Conservation (phyloP, 1,140 invertebrate species). For the Lordiphosa collinella region DNA sequence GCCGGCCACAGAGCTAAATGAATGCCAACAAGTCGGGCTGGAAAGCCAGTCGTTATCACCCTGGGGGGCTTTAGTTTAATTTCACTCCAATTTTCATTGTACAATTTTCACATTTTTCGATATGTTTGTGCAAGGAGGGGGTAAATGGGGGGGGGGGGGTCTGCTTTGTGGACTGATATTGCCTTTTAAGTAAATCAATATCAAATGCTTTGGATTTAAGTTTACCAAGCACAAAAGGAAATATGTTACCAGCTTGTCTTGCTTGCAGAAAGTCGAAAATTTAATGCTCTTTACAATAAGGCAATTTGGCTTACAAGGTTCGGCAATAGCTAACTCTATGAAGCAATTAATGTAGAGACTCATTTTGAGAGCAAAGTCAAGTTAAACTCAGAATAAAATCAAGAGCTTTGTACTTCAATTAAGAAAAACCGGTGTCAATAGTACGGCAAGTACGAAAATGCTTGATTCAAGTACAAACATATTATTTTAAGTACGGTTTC, state of each 20-base stretch:
- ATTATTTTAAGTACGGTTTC: too few species aligned
- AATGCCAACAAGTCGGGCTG: conserved; percentile 68
- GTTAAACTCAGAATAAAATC: too few species aligned
- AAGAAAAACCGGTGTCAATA: too few species aligned
- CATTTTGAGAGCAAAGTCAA: too few species aligned
- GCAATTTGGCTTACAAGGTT: too few species aligned
- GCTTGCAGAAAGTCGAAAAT: neutral
- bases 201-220: conserved; percentile 70
- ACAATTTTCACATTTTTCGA: conserved; percentile 74
- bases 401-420: too few species aligned
- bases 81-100: conserved; percentile 74
- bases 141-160: conserved; percentile 12
- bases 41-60: conserved; percentile 59
- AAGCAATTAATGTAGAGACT: too few species aligned
- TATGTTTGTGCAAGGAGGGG: conserved; percentile 30
- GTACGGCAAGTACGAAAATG: too few species aligned
- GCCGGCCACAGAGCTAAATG: conserved; percentile 58
- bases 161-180: conserved; percentile 66
- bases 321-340: too few species aligned
- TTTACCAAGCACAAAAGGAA: conserved; percentile 47
- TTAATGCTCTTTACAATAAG: too few species aligned
- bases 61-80: conserved; percentile 72
- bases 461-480: too few species aligned
- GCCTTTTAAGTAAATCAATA: conserved; percentile 76
- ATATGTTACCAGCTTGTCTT: neutral